Evolutionary conservation across 37 sponge, comb jelly and placozoan genomes (phyloP).

Genomic region (Beroe forskalii): DNA sequence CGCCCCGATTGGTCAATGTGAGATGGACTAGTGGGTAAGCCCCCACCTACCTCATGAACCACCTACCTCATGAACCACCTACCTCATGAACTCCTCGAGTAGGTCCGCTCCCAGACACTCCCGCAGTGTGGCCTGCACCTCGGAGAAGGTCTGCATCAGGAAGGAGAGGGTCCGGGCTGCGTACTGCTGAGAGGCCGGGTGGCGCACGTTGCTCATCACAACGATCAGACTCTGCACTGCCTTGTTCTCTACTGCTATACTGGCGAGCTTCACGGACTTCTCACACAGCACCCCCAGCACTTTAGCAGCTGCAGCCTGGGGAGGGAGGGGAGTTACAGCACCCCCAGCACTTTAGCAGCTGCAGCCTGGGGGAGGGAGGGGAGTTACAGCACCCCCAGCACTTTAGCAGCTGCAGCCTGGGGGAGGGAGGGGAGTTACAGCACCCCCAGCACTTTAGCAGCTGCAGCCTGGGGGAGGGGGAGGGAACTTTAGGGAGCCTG

Average conservation of each 20-base stretch:
- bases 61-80: not conserved
- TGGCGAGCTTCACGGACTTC: not conserved
- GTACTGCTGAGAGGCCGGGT: slow-evolving; percentile 84
- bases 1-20: too few species aligned
- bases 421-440: not conserved
- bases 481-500: too few species aligned
- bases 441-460: slow-evolving; percentile 52
- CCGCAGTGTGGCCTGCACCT: slow-evolving; percentile 13
- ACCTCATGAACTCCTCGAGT: slow-evolving; percentile 52
- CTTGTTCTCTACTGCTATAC: slow-evolving; percentile 22
- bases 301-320: slow-evolving; percentile 63
- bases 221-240: slow-evolving; percentile 77
- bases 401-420: slow-evolving; percentile 53
- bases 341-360: slow-evolving; percentile 28
- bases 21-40: too few species aligned
- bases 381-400: not conserved
- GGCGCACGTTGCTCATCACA: slow-evolving; percentile 79
- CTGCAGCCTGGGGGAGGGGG: slow-evolving; percentile 31
- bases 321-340: not conserved
- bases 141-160: slow-evolving; percentile 3
- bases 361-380: slow-evolving; percentile 15
- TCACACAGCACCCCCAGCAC: slow-evolving; percentile 1
- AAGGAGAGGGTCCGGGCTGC: slow-evolving; percentile 75
- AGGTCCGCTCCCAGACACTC: slow-evolving; percentile 54
- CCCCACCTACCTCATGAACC: too few species aligned